phyloP scores from a whole-genome alignment of 2,113 vertebrate species.

The Macheiramphus alcinus region DNA sequence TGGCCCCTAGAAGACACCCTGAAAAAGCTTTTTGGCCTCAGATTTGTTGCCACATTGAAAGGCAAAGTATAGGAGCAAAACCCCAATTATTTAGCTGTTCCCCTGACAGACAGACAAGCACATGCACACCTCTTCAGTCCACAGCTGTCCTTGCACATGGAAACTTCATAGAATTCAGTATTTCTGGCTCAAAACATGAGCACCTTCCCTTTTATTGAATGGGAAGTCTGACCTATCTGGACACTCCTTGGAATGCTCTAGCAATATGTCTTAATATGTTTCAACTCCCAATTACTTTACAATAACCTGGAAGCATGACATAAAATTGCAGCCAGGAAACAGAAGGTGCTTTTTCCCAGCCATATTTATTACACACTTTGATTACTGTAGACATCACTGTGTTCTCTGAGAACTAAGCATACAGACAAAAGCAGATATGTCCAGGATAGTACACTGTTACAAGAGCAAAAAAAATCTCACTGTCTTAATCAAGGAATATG shows the following conservation, averaged over 20 bases:
- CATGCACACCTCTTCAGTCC: background rate
- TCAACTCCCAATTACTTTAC: conserved; percentile 24
- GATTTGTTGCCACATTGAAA: background rate
- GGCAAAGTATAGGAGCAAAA: background rate
- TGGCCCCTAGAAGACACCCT: background rate
- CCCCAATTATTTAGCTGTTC: background rate
- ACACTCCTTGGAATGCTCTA: background rate
- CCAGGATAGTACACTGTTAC: background rate
- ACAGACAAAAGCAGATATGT: background rate
- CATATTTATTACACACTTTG: background rate
- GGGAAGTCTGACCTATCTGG: background rate
- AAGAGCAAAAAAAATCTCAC: background rate
- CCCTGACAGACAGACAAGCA: background rate
- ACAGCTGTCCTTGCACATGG: background rate
- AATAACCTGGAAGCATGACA: background rate
- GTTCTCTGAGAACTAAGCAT: background rate
- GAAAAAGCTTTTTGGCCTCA: background rate
- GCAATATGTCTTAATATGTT: background rate
- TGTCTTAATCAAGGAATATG: background rate
- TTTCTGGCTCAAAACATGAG: background rate
- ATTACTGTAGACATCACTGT: background rate
- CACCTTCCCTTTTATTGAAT: background rate
- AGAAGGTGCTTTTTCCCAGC: background rate
- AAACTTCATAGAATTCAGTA: background rate
- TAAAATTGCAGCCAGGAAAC: conserved; percentile 1